Evolutionary conservation across 2,888 invertebrate genomes (phyloP).

Genomic region (Prosopocoilus inquinatus): DNA sequence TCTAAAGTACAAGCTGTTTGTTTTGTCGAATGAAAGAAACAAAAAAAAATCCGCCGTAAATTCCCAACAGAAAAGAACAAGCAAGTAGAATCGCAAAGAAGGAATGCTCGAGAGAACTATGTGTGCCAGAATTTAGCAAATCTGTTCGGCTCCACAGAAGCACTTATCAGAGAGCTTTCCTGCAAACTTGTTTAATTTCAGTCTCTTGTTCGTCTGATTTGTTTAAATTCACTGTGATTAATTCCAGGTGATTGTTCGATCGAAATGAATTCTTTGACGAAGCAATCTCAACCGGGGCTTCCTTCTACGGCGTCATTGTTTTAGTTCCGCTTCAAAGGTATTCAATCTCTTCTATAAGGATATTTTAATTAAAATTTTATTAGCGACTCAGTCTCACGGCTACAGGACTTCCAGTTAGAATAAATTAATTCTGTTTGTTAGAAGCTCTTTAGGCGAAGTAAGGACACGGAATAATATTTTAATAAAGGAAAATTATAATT

Average conservation of each 20-base stretch:
- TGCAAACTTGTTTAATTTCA: conserved; percentile 34
- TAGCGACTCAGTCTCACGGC: conserved; percentile 13
- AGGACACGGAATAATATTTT: too few relatives aligned
- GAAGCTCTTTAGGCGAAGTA: background rate
- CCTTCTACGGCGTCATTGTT: conserved; percentile 15
- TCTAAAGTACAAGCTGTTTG: too few relatives aligned
- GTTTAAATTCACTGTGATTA: conserved; percentile 39
- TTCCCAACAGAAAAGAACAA: too few relatives aligned
- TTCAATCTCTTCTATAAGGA: conserved; percentile 17
- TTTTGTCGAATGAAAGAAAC: too few relatives aligned
- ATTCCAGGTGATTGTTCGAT: conserved; percentile 42
- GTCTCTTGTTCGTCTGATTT: conserved; percentile 34
- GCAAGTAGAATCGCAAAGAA: conserved; percentile 14
- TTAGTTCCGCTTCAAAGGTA: conserved; percentile 15
- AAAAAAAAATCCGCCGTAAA: too few relatives aligned
- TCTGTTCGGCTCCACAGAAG: conserved; percentile 21
- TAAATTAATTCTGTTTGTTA: conserved; percentile 1
- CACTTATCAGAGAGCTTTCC: conserved; percentile 27
- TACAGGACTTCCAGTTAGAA: background rate
- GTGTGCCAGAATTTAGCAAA: conserved; percentile 23
- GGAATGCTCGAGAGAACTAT: conserved; percentile 21
- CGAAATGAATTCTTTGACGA: conserved; percentile 40
- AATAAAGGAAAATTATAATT: too few relatives aligned
- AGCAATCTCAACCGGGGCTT: conserved; percentile 35
- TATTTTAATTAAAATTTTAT: conserved; percentile 31